These are phyloP conservation scores for Schizaphis graminum DNA, from an alignment of 2,888 invertebrate species.

Conservation along the genomic window DNA sequence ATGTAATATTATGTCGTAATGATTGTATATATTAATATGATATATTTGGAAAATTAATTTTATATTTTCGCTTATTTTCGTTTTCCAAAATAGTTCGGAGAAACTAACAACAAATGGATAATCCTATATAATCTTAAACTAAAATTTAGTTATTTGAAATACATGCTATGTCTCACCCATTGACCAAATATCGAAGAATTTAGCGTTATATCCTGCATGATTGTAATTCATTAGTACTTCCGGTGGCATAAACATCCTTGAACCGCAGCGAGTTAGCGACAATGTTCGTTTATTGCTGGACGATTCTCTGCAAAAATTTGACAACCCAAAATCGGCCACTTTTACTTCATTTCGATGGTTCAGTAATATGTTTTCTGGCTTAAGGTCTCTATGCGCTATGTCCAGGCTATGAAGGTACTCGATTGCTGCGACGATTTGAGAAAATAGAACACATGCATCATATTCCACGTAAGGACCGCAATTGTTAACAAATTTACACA, in stretches of 20 bases:
- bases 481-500: not conserved
- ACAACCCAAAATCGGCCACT: constrained; percentile 78
- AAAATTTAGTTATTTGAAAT: not conserved
- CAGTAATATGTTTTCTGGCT: constrained; percentile 71
- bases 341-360: constrained; percentile 73
- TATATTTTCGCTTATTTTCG: not conserved
- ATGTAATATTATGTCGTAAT: not conserved
- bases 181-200: constrained; percentile 59
- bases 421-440: constrained; percentile 50
- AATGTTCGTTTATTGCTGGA: constrained; percentile 71
- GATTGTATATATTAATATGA: not conserved
- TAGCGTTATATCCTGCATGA: constrained; percentile 34
- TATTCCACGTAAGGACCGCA: constrained; percentile 46
- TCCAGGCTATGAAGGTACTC: constrained; percentile 70
- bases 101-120: not conserved
- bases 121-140: too few species aligned
- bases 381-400: constrained; percentile 57
- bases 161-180: constrained; percentile 36
- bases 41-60: not conserved
- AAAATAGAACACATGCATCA: constrained; percentile 13
- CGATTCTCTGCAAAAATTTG: constrained; percentile 72
- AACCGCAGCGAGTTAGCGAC: constrained; percentile 78
- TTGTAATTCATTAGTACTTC: constrained; percentile 73
- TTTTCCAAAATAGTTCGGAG: not conserved
- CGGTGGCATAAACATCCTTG: constrained; percentile 79